These are phyloP conservation scores for Gymnosoma rotundatum DNA, from an alignment of 2,888 invertebrate genomes.

Conservation along the genomic window DNA sequence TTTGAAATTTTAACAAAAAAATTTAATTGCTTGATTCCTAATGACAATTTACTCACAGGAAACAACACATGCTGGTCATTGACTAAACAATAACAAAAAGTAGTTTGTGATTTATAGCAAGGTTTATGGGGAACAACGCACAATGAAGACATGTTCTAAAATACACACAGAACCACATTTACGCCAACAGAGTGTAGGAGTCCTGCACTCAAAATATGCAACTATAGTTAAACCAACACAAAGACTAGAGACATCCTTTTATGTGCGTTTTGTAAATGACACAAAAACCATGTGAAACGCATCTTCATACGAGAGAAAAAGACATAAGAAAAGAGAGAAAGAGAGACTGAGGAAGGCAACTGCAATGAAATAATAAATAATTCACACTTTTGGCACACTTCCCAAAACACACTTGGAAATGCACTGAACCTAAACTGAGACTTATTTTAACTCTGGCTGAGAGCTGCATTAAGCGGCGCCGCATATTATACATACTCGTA, in stretches of 20 bases:
- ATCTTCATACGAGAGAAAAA: no score
- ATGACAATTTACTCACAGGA: conserved; percentile 43
- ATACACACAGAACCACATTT: not conserved
- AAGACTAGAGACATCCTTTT: conserved; percentile 12
- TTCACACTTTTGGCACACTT: not conserved
- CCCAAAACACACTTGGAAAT: not conserved
- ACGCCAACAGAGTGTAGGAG: conserved; percentile 58
- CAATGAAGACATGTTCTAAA: conserved; percentile 17
- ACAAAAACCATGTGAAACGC: no score
- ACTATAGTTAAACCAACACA: conserved; percentile 11
- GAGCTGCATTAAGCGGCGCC: no score
- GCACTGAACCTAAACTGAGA: not conserved
- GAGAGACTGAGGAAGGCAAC: not conserved
- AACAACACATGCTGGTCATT: conserved; percentile 59
- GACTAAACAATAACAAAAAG: conserved; percentile 26
- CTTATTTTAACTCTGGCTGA: no score
- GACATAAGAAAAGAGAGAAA: not conserved
- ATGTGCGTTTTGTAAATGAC: not conserved
- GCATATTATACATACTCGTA: no score
- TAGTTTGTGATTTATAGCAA: conserved; percentile 61
- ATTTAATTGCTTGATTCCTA: conserved; percentile 35
- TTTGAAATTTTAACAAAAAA: conserved; percentile 27
- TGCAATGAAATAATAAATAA: not conserved
- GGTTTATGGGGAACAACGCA: conserved; percentile 25
- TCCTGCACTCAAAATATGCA: conserved; percentile 30